These are phyloP conservation scores for Micronycteris hirsuta DNA, from an alignment of 2,113 vertebrate genomes.

Conservation along the genomic window DNA sequence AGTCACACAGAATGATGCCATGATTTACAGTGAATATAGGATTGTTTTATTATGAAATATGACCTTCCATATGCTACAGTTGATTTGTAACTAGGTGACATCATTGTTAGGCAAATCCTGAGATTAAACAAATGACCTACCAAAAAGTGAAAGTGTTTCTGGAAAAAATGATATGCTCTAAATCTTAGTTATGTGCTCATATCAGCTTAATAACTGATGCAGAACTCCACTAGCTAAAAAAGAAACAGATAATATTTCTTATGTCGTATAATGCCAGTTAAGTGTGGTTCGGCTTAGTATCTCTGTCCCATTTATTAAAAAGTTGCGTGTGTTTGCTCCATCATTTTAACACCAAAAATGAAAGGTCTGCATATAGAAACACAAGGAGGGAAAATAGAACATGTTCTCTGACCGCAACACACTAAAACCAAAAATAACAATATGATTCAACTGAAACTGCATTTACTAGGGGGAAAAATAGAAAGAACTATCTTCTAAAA, in stretches of 20 bases:
- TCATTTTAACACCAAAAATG: not conserved
- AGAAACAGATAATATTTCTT: not conserved
- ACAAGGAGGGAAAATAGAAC: not conserved
- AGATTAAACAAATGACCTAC: constrained; percentile 42
- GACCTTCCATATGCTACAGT: not conserved
- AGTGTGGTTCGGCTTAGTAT: not conserved
- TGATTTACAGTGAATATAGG: not conserved
- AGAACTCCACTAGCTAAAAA: not conserved
- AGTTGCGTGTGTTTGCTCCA: not conserved
- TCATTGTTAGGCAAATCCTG: not conserved
- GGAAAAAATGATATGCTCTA: not conserved
- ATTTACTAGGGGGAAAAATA: not conserved
- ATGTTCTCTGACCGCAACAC: not conserved
- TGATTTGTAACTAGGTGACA: constrained; percentile 7
- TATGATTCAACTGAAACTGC: not conserved
- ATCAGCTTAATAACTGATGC: not conserved
- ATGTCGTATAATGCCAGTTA: not conserved
- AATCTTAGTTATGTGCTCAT: not conserved
- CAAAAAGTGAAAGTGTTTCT: constrained; percentile 18
- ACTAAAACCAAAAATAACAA: constrained; percentile 5
- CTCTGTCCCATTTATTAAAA: not conserved
- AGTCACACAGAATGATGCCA: not conserved
- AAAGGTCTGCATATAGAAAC: not conserved
- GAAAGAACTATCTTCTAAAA: not conserved
- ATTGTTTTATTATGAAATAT: constrained; percentile 6